Percentiles rank a stretch among this genome's conserved stretches.
phyloP scores from a whole-genome alignment of 2,797 vertebrate species.

The Karalla daura region DNA sequence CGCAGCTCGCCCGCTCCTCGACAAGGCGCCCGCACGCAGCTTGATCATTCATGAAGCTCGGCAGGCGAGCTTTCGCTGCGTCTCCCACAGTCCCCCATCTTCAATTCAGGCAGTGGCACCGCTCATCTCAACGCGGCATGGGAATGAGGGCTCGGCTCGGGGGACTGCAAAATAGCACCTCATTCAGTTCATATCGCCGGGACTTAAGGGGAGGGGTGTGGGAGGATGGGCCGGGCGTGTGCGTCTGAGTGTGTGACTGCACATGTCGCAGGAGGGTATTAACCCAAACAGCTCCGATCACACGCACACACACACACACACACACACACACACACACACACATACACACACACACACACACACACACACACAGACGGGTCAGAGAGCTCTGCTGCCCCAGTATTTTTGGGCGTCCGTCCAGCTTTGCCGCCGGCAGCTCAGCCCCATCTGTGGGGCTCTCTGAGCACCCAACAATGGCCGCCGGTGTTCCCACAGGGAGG shows the following conservation, averaged over 20 bases:
- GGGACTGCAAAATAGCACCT: constrained; percentile 42
- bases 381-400: constrained; percentile 66
- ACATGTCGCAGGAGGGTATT: constrained; percentile 26
- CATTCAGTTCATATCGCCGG: constrained; percentile 54
- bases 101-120: constrained; percentile 3
- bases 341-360: constrained; percentile 41
- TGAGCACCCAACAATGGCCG: constrained; percentile 81
- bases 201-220: constrained; percentile 17
- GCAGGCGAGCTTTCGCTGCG: no score
- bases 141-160: constrained; percentile 43
- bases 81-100: constrained; percentile 39
- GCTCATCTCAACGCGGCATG: constrained; percentile 23
- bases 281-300: constrained; percentile 21
- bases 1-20: no score
- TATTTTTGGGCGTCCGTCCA: constrained; percentile 80
- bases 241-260: constrained; percentile 17
- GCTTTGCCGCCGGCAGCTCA: constrained; percentile 68
- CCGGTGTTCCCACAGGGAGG: constrained; percentile 84
- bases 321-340: no score
- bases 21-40: no score
- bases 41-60: no score
- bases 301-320: no score
- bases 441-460: constrained; percentile 46
- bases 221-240: constrained; percentile 5
- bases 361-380: no score